Conservation (phyloP, 1,140 invertebrate genomes). For the Zaprionus gabonicus region DNA sequence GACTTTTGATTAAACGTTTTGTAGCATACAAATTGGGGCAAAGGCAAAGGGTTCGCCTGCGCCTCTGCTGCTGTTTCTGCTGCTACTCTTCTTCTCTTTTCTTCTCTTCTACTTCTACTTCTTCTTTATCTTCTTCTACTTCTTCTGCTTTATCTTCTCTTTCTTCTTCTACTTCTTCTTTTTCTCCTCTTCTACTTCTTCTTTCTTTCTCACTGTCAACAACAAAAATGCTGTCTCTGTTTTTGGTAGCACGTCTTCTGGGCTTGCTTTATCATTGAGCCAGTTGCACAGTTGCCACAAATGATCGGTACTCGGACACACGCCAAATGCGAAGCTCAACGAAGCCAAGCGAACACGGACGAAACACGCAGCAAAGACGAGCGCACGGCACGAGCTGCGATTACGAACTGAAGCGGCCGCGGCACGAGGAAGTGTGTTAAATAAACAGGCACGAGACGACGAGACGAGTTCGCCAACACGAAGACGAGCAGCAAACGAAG, state of each 20-base stretch:
- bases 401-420: conserved; percentile 70
- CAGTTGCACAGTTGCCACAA: background rate
- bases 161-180: too few relatives aligned
- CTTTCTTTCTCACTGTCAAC: conserved; percentile 4
- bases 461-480: background rate
- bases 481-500: conserved; percentile 21
- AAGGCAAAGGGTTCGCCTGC: too few relatives aligned
- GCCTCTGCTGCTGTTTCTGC: too few relatives aligned
- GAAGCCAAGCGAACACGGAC: background rate
- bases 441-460: conserved; percentile 65
- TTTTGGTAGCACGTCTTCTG: background rate
- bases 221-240: conserved; percentile 16
- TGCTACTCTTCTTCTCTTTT: too few relatives aligned
- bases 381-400: conserved; percentile 59
- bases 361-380: conserved; percentile 13
- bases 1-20: background rate
- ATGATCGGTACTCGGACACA: background rate
- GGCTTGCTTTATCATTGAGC: conserved; percentile 38
- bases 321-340: background rate
- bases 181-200: too few relatives aligned
- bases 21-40: background rate
- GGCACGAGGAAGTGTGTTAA: conserved; percentile 77
- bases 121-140: too few relatives aligned
- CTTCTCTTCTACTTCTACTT: too few relatives aligned
- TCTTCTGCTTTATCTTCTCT: too few relatives aligned